A percentile compares a stretch with the other conserved stretches of the same genome.
These are phyloP conservation scores for Volucella zonaria DNA, from an alignment of 2,888 invertebrate species.

Conservation along the genomic window DNA sequence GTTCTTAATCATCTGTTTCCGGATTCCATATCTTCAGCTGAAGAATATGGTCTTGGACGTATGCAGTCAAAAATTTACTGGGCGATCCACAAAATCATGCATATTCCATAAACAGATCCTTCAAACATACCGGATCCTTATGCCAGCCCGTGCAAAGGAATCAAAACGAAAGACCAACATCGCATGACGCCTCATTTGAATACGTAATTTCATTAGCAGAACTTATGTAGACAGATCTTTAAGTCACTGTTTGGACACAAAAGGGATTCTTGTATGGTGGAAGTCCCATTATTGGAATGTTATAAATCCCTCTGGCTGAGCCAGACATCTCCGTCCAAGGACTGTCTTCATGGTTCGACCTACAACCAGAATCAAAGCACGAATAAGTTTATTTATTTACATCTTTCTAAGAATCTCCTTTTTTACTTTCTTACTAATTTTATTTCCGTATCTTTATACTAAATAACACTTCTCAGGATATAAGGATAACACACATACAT, in stretches of 20 bases:
- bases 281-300: conserved; percentile 91
- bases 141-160: conserved; percentile 93
- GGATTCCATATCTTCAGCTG: conserved; percentile 86
- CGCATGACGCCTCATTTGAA: conserved; percentile 94
- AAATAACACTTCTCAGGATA: conserved; percentile 32
- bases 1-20: conserved; percentile 86
- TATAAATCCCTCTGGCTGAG: conserved; percentile 79
- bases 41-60: conserved; percentile 89
- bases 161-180: conserved; percentile 93
- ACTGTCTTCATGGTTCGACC: conserved; percentile 80
- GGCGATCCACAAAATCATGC: conserved; percentile 94
- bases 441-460: conserved; percentile 1
- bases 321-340: conserved; percentile 80
- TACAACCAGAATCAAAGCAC: conserved; percentile 84
- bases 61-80: conserved; percentile 92
- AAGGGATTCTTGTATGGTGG: conserved; percentile 91
- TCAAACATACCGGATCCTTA: conserved; percentile 94
- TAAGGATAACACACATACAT: conserved; percentile 14
- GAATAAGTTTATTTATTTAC: conserved; percentile 86
- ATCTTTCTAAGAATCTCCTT: neutral
- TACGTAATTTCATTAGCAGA: conserved; percentile 93
- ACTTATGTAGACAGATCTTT: conserved; percentile 89
- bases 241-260: conserved; percentile 94
- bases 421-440: conserved; percentile 3
- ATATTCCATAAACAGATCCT: conserved; percentile 91